Base-by-base conservation (phyloP, 2,888 invertebrate genomes). In the Allophyes oxyacanthae region DNA sequence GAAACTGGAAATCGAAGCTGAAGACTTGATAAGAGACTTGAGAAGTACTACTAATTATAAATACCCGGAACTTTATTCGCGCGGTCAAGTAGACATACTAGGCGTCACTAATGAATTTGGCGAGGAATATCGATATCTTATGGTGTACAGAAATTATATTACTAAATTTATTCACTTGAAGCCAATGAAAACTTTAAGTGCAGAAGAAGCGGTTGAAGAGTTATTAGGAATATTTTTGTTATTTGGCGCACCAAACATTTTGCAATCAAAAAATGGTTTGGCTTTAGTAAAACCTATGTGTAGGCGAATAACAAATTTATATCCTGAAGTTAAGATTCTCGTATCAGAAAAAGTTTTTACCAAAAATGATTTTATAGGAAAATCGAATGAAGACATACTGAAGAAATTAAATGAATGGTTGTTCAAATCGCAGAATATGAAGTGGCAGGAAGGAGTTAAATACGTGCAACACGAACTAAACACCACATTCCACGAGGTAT, bases 171-270 rank as follows among this genome's bases (percentile, higher is more conserved):
- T 79, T 42, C 83, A 88, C 64, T 75, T 89, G 33, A 84, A 82
- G 52, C 72, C 87, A 2, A 66, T 89, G 54, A 85, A 81, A 69
- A 73, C 77, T 14, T 74, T 82, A 9, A 81, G 70, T 36, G 75
- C 84, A 0, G 76, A 81, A 1, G 86, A 86, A 43, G 79, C 79
- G 2, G 83, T 82, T 6, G 82, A 88, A 13, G 75, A 64, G 9
- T 59, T 88, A 30, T 59, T 88, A 42, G 86, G 83, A 15, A 85
- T 88, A 61, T 89, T 87, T 61, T 72, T 88, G 9, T 71, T 81
- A 1, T 88, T 88, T 41, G 89, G 89, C 11, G 83, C 87, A 2
- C 88, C 88, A 11, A 88, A 88, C 64, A 81, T 89, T 67, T 76
- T 89, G 33, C 88, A 86, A 63, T 87, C 86, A 0, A 86, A 86